Conservation (phyloP, 2,113 vertebrate species). For the Pelvicachromis taeniatus region DNA sequence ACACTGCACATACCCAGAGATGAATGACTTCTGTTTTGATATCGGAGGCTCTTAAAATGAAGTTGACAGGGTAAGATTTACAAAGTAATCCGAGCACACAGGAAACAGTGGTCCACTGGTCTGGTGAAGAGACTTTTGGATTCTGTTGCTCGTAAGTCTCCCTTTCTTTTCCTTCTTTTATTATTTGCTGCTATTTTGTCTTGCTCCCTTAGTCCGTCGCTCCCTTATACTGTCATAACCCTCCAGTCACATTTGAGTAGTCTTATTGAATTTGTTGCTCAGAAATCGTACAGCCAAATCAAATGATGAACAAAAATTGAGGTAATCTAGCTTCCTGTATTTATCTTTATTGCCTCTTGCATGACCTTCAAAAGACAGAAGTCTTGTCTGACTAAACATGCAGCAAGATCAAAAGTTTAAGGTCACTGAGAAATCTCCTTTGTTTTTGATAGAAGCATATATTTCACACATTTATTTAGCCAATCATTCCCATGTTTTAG, state of each 20-base stretch:
- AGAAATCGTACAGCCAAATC: neutral
- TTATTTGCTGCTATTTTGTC: neutral
- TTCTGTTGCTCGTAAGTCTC: constrained; percentile 21
- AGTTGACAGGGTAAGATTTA: constrained; percentile 49
- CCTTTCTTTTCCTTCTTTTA: neutral
- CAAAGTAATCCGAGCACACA: constrained; percentile 40
- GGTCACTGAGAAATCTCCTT: neutral
- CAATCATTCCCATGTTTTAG: neutral
- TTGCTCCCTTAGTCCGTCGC: neutral
- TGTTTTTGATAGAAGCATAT: neutral
- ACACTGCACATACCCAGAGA: constrained; percentile 19
- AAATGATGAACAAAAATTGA: neutral
- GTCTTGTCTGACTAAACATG: neutral
- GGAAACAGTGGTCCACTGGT: constrained; percentile 27
- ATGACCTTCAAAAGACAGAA: neutral
- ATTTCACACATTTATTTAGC: neutral
- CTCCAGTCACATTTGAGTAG: neutral
- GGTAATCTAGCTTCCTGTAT: neutral
- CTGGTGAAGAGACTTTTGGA: neutral
- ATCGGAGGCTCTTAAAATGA: constrained; percentile 16
- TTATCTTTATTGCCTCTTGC: neutral
- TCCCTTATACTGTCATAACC: neutral
- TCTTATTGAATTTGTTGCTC: neutral
- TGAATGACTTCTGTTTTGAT: constrained; percentile 46
- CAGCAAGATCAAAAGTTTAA: neutral